Percentiles rank a stretch among this genome's conserved stretches.
These are phyloP conservation scores for Cisticola juncidis DNA, from an alignment of 2,113 vertebrate species.

Conservation along the genomic window DNA sequence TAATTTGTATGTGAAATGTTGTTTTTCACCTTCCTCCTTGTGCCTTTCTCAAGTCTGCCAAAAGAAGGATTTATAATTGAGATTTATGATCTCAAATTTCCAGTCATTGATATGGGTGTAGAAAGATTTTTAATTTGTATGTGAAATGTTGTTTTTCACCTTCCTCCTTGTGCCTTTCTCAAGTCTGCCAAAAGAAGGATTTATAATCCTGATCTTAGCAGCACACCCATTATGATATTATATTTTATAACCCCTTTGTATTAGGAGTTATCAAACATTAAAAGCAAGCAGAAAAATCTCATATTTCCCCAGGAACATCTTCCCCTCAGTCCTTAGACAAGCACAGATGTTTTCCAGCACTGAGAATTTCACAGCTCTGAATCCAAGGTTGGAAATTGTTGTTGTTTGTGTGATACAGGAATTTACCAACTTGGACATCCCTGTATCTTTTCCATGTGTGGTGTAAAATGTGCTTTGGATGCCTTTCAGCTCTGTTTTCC, in stretches of 20 bases:
- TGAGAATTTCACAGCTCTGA: neutral
- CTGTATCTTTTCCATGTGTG: neutral
- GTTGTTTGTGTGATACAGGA: neutral
- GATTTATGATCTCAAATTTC: neutral
- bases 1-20: neutral
- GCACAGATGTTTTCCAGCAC: neutral
- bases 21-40: neutral
- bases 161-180: neutral
- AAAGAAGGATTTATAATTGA: no score
- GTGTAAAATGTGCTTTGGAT: neutral
- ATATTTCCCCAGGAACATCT: neutral
- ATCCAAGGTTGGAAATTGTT: neutral
- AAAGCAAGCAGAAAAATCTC: neutral
- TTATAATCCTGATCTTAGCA: neutral
- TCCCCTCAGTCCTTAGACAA: neutral
- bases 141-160: neutral
- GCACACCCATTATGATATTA: neutral
- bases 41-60: neutral
- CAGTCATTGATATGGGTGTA: neutral
- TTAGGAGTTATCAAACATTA: neutral
- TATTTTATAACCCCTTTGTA: neutral
- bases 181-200: neutral
- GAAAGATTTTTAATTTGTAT: neutral
- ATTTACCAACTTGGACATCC: neutral
- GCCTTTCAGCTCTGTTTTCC: neutral